Evolutionary conservation across 2,113 vertebrate genomes (phyloP).

Genomic region (Pseudorasbora parva): DNA sequence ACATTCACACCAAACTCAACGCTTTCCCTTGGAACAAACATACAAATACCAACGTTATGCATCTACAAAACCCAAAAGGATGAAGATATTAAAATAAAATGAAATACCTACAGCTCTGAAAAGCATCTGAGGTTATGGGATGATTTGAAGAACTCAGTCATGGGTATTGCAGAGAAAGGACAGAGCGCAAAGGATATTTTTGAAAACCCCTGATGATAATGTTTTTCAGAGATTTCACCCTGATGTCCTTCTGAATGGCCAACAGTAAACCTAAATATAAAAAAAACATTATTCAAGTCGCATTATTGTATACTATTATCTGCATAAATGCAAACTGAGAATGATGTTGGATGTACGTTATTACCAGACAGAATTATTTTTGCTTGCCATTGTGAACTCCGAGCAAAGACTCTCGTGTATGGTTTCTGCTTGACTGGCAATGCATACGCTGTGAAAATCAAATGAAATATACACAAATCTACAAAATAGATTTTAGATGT

Average conservation of each 20-base stretch:
- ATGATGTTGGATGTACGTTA: background rate
- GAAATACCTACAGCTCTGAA: conserved; percentile 7
- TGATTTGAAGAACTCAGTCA: background rate
- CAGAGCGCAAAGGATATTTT: conserved; percentile 22
- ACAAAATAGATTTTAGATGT: background rate
- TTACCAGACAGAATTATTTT: conserved; percentile 8
- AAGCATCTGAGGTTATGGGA: conserved; percentile 18
- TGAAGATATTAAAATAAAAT: background rate
- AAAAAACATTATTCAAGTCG: background rate
- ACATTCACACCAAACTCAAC: conserved; percentile 4
- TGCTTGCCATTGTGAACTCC: background rate
- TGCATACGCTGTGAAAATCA: conserved; percentile 1
- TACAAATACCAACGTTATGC: background rate
- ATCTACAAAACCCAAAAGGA: background rate
- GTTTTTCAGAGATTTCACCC: background rate
- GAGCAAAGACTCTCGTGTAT: conserved; percentile 26
- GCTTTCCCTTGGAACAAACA: conserved; percentile 14
- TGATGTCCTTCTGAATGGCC: background rate
- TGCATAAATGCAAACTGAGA: background rate
- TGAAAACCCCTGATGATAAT: conserved; percentile 4
- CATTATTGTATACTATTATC: background rate
- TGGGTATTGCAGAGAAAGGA: background rate
- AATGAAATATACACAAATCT: background rate
- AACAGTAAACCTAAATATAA: background rate
- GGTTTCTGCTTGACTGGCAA: conserved; percentile 21